Evolutionary conservation across 2,113 vertebrate genomes (phyloP).

Genomic region (Eonycteris spelaea): DNA sequence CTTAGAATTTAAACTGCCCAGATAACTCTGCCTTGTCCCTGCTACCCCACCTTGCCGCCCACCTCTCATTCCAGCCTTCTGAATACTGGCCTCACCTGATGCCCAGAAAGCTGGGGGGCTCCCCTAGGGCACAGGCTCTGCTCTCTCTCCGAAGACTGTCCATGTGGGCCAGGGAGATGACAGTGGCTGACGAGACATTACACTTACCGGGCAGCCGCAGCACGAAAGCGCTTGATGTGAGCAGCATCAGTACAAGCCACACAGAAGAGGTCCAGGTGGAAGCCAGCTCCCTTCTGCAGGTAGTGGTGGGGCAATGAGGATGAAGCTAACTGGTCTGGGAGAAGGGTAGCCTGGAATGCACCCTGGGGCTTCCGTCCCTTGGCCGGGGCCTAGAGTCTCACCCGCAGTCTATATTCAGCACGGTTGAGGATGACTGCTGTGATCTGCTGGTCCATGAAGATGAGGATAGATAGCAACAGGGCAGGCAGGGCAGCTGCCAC

Average conservation of each 20-base stretch:
- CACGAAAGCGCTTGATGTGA: too few species aligned
- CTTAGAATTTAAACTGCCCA: not conserved
- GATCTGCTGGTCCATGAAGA: constrained; percentile 91
- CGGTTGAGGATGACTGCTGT: constrained; percentile 87
- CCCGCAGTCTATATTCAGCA: constrained; percentile 80
- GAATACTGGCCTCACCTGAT: constrained; percentile 80
- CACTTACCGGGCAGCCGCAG: too few species aligned
- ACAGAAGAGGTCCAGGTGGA: constrained; percentile 87
- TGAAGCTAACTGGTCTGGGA: not conserved
- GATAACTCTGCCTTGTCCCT: not conserved
- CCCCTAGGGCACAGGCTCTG: constrained; percentile 76
- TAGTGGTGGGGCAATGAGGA: not conserved
- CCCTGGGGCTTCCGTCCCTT: constrained; percentile 5
- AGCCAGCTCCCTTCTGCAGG: constrained; percentile 87
- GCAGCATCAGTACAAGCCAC: constrained; percentile 81
- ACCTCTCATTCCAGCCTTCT: not conserved
- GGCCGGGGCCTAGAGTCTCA: not conserved
- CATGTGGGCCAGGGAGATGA: constrained; percentile 88
- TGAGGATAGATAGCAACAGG: constrained; percentile 85
- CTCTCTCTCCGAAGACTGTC: constrained; percentile 86
- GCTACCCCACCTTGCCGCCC: not conserved
- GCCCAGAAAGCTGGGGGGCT: constrained; percentile 82
- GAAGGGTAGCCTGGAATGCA: not conserved
- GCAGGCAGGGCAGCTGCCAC: constrained; percentile 79
- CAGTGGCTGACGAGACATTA: constrained; percentile 84